phyloP scores from a whole-genome alignment of 2,888 invertebrate genomes.

The Pammene fasciana region DNA sequence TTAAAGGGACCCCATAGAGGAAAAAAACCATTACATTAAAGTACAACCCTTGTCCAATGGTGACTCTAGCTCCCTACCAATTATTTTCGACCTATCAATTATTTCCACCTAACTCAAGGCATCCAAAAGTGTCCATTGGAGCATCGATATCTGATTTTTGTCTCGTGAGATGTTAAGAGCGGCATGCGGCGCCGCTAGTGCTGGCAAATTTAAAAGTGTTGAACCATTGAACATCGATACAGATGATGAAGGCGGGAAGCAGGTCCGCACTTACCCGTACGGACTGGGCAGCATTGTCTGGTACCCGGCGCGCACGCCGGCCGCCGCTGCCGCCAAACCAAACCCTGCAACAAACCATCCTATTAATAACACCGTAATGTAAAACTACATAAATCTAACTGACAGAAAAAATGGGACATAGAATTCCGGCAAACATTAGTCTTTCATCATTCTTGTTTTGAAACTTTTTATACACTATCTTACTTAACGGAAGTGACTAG shows the following conservation, averaged over 20 bases:
- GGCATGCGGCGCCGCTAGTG: constrained; percentile 77
- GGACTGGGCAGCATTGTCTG: constrained; percentile 90
- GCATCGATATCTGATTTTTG: constrained; percentile 74
- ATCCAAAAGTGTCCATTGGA: constrained; percentile 17
- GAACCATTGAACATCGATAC: constrained; percentile 80
- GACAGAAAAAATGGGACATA: constrained; percentile 55
- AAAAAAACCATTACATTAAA: background rate
- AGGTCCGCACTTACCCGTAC: constrained; percentile 89
- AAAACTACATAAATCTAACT: constrained; percentile 49
- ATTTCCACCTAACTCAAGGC: background rate
- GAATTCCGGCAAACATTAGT: constrained; percentile 55
- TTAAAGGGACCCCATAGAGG: background rate
- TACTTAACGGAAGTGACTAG: constrained; percentile 79
- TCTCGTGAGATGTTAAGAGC: constrained; percentile 81
- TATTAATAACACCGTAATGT: constrained; percentile 51
- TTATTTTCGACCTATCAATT: background rate
- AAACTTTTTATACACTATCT: constrained; percentile 68
- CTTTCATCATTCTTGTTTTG: constrained; percentile 64
- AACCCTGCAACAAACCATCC: constrained; percentile 72
- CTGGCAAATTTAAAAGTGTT: constrained; percentile 81
- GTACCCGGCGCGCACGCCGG: constrained; percentile 90
- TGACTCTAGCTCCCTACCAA: background rate
- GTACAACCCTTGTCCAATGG: background rate
- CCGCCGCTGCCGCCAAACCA: constrained; percentile 81
- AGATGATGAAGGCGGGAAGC: constrained; percentile 55